phyloP scores from a whole-genome alignment of 1,140 invertebrate species.

The Apis mellifera region DNA sequence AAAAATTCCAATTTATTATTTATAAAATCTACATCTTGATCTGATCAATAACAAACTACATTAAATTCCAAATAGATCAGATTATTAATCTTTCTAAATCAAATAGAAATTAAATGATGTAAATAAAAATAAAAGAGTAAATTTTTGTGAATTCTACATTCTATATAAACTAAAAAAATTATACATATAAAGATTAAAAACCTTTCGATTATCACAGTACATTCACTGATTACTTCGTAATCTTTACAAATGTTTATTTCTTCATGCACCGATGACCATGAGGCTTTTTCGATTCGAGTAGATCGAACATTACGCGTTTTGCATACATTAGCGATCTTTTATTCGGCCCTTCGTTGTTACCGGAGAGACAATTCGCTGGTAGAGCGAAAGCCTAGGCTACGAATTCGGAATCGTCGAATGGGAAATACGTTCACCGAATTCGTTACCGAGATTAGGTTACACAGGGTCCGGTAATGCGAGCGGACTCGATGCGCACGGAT shows the following conservation, averaged over 20 bases:
- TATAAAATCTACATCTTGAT: too few species aligned
- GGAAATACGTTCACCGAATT: conserved; percentile 55
- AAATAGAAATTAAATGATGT: too few species aligned
- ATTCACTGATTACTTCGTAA: conserved; percentile 13
- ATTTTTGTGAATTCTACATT: too few species aligned
- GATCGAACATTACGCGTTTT: conserved; percentile 32
- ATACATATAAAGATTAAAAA: too few species aligned
- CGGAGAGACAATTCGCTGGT: conserved; percentile 23
- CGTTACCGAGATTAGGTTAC: conserved; percentile 58
- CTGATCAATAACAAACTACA: too few species aligned
- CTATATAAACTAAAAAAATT: too few species aligned
- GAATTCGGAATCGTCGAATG: conserved; percentile 41
- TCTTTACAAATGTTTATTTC: neutral
- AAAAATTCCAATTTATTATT: too few species aligned
- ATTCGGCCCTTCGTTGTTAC: conserved; percentile 10
- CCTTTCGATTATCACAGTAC: too few species aligned
- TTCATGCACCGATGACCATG: neutral
- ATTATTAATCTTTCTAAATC: too few species aligned
- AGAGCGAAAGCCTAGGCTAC: conserved; percentile 9
- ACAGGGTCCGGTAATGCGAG: conserved; percentile 39
- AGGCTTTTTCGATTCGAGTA: neutral
- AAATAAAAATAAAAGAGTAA: too few species aligned
- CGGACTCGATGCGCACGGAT: neutral
- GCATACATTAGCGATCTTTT: conserved; percentile 38
- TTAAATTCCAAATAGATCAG: too few species aligned